phyloP scores from a whole-genome alignment of 2,888 invertebrate genomes.

The Conistra vaccinii region DNA sequence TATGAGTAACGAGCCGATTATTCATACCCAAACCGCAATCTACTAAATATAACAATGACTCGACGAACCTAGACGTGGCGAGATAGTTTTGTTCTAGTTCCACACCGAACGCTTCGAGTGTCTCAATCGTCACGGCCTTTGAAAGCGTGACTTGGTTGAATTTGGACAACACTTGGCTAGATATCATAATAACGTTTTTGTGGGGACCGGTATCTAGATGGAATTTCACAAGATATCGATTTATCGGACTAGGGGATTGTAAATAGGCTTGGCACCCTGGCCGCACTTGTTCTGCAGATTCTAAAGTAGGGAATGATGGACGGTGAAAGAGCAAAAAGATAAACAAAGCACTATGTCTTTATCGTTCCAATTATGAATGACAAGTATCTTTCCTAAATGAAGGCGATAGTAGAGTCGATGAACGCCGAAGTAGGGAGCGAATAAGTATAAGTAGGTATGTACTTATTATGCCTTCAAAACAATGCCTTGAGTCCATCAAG shows the following conservation, averaged over 20 bases:
- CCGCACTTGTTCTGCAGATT: background rate
- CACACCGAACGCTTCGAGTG: slow-evolving; percentile 8
- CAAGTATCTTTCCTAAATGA: no score
- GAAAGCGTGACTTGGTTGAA: slow-evolving; percentile 1
- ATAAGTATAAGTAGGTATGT: no score
- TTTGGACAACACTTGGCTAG: background rate
- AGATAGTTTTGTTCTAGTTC: slow-evolving; percentile 25
- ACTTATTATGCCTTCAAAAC: background rate
- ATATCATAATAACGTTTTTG: background rate
- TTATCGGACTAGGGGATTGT: background rate
- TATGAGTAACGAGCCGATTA: slow-evolving; percentile 26
- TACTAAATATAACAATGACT: slow-evolving; percentile 58
- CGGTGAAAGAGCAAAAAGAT: background rate
- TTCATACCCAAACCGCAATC: slow-evolving; percentile 30
- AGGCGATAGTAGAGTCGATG: no score
- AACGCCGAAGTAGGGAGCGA: background rate
- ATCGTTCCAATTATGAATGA: background rate
- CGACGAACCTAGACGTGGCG: slow-evolving; percentile 23
- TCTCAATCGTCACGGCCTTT: slow-evolving; percentile 37
- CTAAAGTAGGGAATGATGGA: background rate
- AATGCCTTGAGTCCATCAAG: no score
- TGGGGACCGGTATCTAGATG: background rate
- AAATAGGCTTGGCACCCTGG: background rate
- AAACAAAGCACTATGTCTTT: no score
- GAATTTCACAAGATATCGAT: background rate